A percentile compares a stretch with the other conserved stretches of the same genome.
Conservation (phyloP, 2,888 invertebrate genomes). For the Cataglyphis livida region DNA sequence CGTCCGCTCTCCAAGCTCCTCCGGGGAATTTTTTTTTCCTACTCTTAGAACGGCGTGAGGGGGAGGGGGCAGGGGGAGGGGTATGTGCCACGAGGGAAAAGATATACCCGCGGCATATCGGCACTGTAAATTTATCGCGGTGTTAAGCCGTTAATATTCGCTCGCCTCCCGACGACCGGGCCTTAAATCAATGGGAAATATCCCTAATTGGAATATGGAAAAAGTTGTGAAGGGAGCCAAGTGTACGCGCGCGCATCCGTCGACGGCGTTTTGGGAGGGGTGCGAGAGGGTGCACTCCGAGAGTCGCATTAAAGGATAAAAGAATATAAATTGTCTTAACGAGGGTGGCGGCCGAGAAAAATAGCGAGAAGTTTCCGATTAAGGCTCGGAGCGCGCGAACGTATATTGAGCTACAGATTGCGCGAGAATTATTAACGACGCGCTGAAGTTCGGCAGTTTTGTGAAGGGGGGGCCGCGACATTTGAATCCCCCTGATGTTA, state of each 20-base stretch:
- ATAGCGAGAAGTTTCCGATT: slow-evolving; percentile 77
- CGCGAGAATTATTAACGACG: slow-evolving; percentile 43
- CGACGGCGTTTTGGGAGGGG: slow-evolving; percentile 42
- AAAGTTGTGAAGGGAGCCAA: slow-evolving; percentile 80
- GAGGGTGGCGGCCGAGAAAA: slow-evolving; percentile 73
- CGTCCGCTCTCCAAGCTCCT: slow-evolving; percentile 53
- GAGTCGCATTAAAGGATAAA: slow-evolving; percentile 71
- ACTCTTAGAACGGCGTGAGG: background rate
- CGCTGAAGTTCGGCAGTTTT: slow-evolving; percentile 40
- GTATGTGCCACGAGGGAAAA: background rate
- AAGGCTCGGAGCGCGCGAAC: slow-evolving; percentile 50
- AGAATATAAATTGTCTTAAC: slow-evolving; percentile 81
- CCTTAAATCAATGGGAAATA: slow-evolving; percentile 85
- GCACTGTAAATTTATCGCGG: slow-evolving; percentile 83
- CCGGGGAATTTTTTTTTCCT: background rate
- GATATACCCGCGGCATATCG: slow-evolving; percentile 73
- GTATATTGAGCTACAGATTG: slow-evolving; percentile 58
- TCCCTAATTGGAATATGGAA: slow-evolving; percentile 86
- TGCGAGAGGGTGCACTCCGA: background rate
- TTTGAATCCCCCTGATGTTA: slow-evolving; percentile 6
- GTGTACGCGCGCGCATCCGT: slow-evolving; percentile 60
- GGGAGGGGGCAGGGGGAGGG: background rate
- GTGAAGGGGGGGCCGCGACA: background rate
- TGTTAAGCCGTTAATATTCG: slow-evolving; percentile 84
- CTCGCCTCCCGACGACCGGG: slow-evolving; percentile 72